Conservation (phyloP, 2,797 vertebrate genomes). For the Darevskia mixta region DNA sequence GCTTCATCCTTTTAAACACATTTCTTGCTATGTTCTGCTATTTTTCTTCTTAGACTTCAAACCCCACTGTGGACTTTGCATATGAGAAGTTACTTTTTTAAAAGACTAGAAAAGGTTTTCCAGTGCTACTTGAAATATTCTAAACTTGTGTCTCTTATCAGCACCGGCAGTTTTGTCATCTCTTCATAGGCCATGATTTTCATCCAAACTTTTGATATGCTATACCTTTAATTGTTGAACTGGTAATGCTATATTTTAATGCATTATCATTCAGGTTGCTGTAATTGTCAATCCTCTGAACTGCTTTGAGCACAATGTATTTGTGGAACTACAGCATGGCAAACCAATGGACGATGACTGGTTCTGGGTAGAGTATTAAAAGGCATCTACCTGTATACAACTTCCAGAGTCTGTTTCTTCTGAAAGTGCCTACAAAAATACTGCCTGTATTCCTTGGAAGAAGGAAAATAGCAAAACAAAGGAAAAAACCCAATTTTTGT, state of each 20-base stretch:
- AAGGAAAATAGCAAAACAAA: not conserved
- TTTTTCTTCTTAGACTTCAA: no score
- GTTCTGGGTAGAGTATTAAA: constrained; percentile 32
- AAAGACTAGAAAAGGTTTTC: no score
- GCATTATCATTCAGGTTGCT: not conserved
- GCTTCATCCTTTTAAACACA: no score
- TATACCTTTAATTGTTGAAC: not conserved
- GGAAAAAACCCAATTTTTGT: constrained; percentile 22
- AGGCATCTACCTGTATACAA: not conserved
- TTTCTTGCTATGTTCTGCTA: no score
- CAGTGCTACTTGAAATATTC: no score
- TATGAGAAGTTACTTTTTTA: no score
- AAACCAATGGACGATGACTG: not conserved
- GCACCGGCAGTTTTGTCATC: no score
- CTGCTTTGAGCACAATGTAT: not conserved
- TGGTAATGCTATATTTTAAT: not conserved
- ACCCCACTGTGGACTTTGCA: no score
- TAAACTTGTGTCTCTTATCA: no score
- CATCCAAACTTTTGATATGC: not conserved
- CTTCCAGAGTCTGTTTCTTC: constrained; percentile 21
- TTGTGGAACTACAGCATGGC: not conserved
- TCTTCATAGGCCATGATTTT: not conserved
- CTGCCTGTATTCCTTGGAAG: rapidly evolving
- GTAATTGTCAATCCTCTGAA: not conserved
- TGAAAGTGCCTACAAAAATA: constrained; percentile 6